These are phyloP conservation scores for Eurosta solidaginis DNA, from an alignment of 1,140 invertebrate species.

Conservation along the genomic window DNA sequence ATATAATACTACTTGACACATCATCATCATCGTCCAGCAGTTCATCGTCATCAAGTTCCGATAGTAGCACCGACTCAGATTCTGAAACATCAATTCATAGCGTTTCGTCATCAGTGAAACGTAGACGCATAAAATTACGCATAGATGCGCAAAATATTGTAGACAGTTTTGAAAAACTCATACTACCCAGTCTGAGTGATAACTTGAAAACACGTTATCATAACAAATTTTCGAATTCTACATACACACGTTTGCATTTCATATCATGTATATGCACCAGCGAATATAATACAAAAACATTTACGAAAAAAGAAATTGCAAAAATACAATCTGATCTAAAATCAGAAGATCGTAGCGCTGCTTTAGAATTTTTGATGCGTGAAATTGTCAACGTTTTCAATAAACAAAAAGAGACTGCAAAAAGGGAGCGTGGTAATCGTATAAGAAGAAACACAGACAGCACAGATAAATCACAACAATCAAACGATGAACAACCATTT, in stretches of 20 bases:
- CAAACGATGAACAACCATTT: neutral
- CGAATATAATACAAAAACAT: slow-evolving; percentile 44
- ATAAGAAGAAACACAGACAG: neutral
- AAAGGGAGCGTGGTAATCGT: slow-evolving; percentile 12
- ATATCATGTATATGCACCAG: slow-evolving; percentile 53
- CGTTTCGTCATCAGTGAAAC: slow-evolving; percentile 34
- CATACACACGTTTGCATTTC: slow-evolving; percentile 43
- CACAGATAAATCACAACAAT: neutral
- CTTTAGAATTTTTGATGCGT: slow-evolving; percentile 44
- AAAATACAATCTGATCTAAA: slow-evolving; percentile 52
- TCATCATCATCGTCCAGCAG: slow-evolving; percentile 26
- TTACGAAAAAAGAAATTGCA: slow-evolving; percentile 46
- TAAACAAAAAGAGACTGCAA: slow-evolving; percentile 41
- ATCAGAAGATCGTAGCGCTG: slow-evolving; percentile 39
- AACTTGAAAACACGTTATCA: slow-evolving; percentile 40
- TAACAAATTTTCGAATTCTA: slow-evolving; percentile 36
- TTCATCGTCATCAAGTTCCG: slow-evolving; percentile 29
- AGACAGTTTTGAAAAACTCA: slow-evolving; percentile 49
- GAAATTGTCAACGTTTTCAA: slow-evolving; percentile 51
- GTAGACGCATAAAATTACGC: slow-evolving; percentile 39
- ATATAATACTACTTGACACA: neutral
- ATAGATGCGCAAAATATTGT: slow-evolving; percentile 43
- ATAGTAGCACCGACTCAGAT: neutral
- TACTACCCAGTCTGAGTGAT: slow-evolving; percentile 45
- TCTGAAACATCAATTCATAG: slow-evolving; percentile 34